phyloP scores from a whole-genome alignment of 23 tunicate genomes.

The Botrylloides violaceus region DNA sequence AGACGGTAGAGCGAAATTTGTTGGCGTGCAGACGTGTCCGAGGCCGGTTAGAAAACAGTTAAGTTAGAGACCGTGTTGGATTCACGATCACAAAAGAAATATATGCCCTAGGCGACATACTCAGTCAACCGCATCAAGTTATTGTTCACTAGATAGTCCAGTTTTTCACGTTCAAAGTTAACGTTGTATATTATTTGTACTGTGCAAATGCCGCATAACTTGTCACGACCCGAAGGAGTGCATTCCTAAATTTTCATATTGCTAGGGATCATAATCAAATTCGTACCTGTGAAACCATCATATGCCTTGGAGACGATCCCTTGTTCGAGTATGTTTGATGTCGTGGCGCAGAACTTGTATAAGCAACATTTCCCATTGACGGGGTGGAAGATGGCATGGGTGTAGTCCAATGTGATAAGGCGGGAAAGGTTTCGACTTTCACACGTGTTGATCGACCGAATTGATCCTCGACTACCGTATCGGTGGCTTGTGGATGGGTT shows the following conservation, averaged over 20 bases:
- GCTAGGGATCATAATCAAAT: too few species aligned
- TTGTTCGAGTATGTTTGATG: too few species aligned
- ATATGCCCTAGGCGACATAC: not conserved
- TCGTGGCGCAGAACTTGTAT: too few species aligned
- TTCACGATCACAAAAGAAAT: not conserved
- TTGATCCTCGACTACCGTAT: not conserved
- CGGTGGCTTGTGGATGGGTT: not conserved
- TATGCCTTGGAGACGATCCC: too few species aligned
- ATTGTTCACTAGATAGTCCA: not conserved
- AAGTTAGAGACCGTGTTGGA: not conserved
- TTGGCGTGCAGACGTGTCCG: not conserved
- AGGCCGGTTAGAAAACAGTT: not conserved
- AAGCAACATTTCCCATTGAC: not conserved
- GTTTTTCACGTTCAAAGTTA: conserved; percentile 1
- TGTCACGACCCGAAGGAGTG: too few species aligned
- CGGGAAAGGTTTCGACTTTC: not conserved
- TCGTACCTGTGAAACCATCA: too few species aligned
- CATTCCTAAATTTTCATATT: too few species aligned
- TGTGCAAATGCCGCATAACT: too few species aligned
- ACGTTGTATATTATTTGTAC: too few species aligned
- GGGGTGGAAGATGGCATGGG: not conserved
- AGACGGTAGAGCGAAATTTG: too few species aligned
- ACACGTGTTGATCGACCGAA: not conserved
- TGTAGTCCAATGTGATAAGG: not conserved
- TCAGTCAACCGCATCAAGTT: not conserved